These are phyloP conservation scores for Chelonia mydas DNA, from an alignment of 2,797 vertebrate species.

Conservation along the genomic window DNA sequence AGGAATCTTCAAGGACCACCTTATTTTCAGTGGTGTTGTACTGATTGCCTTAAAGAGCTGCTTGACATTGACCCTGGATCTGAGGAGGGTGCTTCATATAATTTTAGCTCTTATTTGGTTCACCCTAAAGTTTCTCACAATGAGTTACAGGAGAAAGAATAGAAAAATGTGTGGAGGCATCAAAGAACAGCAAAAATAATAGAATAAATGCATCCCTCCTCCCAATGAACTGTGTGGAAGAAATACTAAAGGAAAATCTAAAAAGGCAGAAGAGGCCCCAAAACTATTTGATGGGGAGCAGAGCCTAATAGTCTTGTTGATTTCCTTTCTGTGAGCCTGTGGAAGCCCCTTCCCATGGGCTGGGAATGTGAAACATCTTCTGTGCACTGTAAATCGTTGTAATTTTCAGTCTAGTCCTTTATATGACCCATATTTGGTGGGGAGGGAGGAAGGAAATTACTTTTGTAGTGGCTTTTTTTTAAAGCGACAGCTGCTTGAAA, in stretches of 20 bases:
- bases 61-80: neutral
- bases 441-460: neutral
- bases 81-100: neutral
- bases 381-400: neutral
- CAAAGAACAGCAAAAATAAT: neutral
- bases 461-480: neutral
- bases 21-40: slow-evolving; percentile 20
- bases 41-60: neutral
- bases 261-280: neutral
- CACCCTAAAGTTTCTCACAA: neutral
- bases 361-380: neutral
- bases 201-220: neutral
- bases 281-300: neutral
- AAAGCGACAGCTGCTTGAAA: neutral
- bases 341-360: neutral
- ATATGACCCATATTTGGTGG: neutral
- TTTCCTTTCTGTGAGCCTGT: neutral
- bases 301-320: neutral
- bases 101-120: neutral
- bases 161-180: neutral
- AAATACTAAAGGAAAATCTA: neutral
- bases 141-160: neutral
- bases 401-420: neutral
- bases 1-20: neutral
- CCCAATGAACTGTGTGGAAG: neutral